phyloP scores from a whole-genome alignment of 2,113 vertebrate species.

The Tetrax tetrax region DNA sequence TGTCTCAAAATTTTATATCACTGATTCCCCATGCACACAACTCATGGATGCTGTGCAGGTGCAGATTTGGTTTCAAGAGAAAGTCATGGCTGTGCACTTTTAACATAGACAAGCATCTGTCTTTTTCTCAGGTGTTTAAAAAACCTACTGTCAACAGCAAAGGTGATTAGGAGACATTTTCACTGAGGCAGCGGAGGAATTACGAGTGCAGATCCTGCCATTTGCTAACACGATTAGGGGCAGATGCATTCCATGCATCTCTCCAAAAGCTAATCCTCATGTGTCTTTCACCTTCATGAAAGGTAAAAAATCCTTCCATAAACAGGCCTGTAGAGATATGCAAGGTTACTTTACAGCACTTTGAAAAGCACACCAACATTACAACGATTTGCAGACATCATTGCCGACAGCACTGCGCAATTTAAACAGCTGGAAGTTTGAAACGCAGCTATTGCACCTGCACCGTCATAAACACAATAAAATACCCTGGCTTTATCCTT shows the following conservation, averaged over 20 bases:
- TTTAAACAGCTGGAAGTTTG: conserved; percentile 24
- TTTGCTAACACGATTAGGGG: conserved; percentile 48
- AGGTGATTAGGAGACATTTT: conserved; percentile 29
- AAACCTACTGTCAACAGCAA: conserved; percentile 20
- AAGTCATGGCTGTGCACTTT: conserved; percentile 1
- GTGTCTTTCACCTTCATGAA: not conserved
- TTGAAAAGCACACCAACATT: not conserved
- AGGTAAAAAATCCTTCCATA: not conserved
- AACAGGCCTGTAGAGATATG: not conserved
- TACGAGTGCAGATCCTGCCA: not conserved
- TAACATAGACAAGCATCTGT: conserved; percentile 39
- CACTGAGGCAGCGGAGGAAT: not conserved
- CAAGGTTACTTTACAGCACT: not conserved
- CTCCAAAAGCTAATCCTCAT: not conserved
- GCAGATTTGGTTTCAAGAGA: not conserved
- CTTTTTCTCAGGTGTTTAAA: conserved; percentile 41
- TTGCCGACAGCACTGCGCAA: not conserved
- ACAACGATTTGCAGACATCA: not conserved
- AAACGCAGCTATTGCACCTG: not conserved
- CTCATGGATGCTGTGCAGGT: not conserved
- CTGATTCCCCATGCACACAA: not conserved
- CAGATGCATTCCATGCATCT: conserved; percentile 10
- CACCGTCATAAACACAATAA: not conserved
- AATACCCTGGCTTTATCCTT: not conserved
- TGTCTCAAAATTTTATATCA: not conserved